Evolutionary conservation across 2,888 invertebrate genomes (phyloP).

Genomic region (Agrochola litura): DNA sequence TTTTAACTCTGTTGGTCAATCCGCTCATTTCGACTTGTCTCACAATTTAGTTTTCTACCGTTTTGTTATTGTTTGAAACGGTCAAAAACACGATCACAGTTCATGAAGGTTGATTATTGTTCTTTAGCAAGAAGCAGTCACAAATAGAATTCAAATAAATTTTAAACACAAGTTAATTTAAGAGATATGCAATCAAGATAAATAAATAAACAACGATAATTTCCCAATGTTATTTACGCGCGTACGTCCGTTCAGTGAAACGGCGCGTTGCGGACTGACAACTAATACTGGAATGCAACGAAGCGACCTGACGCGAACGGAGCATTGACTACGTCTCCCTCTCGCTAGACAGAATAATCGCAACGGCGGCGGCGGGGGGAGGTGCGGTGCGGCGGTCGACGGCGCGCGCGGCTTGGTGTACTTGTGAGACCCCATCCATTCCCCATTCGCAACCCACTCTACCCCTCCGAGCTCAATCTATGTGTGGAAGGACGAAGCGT

Average conservation of each 20-base stretch:
- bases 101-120: conserved; percentile 79
- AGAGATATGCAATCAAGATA: conserved; percentile 78
- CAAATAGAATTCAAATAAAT: conserved; percentile 59
- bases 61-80: conserved; percentile 84
- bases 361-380: conserved; percentile 64
- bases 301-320: conserved; percentile 77
- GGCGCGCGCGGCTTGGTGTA: conserved; percentile 59
- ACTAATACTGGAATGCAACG: conserved; percentile 72
- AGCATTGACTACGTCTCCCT: conserved; percentile 83
- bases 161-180: conserved; percentile 67
- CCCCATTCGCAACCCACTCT: conserved; percentile 66
- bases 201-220: conserved; percentile 77
- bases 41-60: conserved; percentile 81
- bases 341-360: conserved; percentile 88
- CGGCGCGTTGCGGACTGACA: conserved; percentile 86
- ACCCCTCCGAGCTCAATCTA: conserved; percentile 67
- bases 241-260: conserved; percentile 79
- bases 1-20: conserved; percentile 90
- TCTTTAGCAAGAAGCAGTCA: conserved; percentile 63
- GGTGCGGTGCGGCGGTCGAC: conserved; percentile 65
- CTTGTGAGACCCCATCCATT: conserved; percentile 67
- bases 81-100: conserved; percentile 85
- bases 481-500: conserved; percentile 62
- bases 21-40: conserved; percentile 89
- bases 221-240: conserved; percentile 68